These are phyloP conservation scores for Chaetophractus vellerosus DNA, from an alignment of 2,797 vertebrate species.

Conservation along the genomic window DNA sequence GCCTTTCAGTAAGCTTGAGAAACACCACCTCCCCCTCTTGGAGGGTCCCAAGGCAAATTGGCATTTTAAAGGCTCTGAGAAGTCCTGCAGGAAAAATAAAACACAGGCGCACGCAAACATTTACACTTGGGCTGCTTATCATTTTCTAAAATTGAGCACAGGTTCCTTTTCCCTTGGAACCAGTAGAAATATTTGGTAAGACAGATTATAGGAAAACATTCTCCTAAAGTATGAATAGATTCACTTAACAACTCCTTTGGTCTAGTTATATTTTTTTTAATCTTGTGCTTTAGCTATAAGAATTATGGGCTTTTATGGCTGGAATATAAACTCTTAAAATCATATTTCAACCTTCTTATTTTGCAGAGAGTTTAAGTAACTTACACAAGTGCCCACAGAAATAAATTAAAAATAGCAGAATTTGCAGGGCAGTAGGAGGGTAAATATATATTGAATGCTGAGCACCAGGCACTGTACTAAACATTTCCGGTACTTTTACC, in stretches of 20 bases:
- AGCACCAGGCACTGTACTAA: neutral
- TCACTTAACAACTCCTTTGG: constrained; percentile 4
- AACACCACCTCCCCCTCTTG: neutral
- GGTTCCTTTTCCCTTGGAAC: neutral
- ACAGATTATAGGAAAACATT: neutral
- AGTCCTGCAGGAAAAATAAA: neutral
- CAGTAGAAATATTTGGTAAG: neutral
- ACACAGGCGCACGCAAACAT: neutral
- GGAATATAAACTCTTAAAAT: constrained; percentile 14
- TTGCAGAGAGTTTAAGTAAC: constrained; percentile 31
- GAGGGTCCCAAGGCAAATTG: neutral
- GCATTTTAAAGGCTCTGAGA: neutral
- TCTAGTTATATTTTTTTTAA: constrained; percentile 2
- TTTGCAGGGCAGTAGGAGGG: neutral
- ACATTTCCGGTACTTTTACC: neutral
- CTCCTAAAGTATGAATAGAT: neutral
- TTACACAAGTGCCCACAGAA: neutral
- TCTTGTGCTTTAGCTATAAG: neutral
- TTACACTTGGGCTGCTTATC: neutral
- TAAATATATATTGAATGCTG: neutral
- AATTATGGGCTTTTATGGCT: constrained; percentile 14
- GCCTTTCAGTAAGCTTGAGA: neutral
- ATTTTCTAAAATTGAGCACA: neutral
- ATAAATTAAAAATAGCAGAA: neutral
- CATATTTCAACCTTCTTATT: neutral